Percentiles rank a stretch among this genome's conserved stretches.
Evolutionary conservation across 2,113 vertebrate species (phyloP).

Genomic region (Triplophysa tibetana): DNA sequence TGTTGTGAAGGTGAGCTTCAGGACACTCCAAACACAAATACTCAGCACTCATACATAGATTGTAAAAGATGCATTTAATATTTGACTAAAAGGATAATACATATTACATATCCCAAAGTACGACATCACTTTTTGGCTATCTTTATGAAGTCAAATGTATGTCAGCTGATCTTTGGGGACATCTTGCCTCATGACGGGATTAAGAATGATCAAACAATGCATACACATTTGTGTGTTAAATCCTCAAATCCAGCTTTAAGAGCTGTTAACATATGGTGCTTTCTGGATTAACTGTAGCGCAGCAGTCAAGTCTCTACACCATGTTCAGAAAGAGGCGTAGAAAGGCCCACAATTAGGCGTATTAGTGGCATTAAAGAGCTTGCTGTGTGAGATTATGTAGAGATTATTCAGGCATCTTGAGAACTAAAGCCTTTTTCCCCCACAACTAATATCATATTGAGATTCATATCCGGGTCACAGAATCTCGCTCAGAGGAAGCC

Average conservation of each 20-base stretch:
- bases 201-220: neutral
- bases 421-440: no score
- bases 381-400: slow-evolving; percentile 4
- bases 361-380: slow-evolving; percentile 24
- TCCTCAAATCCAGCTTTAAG: neutral
- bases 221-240: slow-evolving; percentile 9
- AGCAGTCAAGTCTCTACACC: neutral
- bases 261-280: slow-evolving; percentile 2
- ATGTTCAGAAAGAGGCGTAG: slow-evolving; percentile 2
- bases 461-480: no score
- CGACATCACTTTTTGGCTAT: no score
- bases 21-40: no score
- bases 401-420: neutral
- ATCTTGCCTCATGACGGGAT: neutral
- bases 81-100: no score
- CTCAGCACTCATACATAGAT: no score
- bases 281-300: neutral
- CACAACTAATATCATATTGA: no score
- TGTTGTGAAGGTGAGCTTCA: no score
- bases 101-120: no score
- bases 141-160: no score
- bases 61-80: no score
- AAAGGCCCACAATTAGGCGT: slow-evolving; percentile 3
- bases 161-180: neutral
- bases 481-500: no score